Conservation (phyloP, 2,113 vertebrate genomes). For the Podilymbus podiceps region DNA sequence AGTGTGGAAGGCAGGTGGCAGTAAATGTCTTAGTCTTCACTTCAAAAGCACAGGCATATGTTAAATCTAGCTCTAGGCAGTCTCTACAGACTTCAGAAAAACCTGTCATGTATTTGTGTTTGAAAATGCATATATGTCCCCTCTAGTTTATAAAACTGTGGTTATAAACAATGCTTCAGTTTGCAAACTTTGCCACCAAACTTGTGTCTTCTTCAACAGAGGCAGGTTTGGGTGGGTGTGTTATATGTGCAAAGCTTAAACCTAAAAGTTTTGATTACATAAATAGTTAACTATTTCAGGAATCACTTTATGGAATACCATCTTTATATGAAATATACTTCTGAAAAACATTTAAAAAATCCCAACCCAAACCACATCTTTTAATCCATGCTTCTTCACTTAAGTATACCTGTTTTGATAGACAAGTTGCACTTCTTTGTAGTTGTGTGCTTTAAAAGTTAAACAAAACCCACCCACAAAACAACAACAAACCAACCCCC, state of each 20-base stretch:
- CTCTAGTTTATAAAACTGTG: neutral
- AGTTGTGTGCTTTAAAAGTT: neutral
- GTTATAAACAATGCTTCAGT: neutral
- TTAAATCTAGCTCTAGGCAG: neutral
- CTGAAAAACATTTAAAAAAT: neutral
- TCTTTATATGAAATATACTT: neutral
- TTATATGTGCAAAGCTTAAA: neutral
- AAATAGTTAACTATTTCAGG: neutral
- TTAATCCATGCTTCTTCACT: neutral
- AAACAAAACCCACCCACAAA: neutral
- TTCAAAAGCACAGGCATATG: neutral
- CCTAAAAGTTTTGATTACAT: neutral
- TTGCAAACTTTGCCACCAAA: neutral
- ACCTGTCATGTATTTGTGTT: fast-evolving
- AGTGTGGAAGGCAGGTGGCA: constrained; percentile 18
- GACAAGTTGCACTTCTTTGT: neutral
- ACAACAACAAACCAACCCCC: too few species aligned
- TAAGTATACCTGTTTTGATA: neutral
- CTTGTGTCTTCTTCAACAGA: neutral
- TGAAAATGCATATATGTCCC: neutral
- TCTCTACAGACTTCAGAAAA: neutral
- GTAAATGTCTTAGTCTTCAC: neutral
- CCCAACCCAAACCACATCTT: neutral
- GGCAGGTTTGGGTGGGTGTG: neutral
- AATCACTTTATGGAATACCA: neutral